Conservation (phyloP, 35 echinoderm and acorn worm genomes). For the Heliocidaris tuberculata region DNA sequence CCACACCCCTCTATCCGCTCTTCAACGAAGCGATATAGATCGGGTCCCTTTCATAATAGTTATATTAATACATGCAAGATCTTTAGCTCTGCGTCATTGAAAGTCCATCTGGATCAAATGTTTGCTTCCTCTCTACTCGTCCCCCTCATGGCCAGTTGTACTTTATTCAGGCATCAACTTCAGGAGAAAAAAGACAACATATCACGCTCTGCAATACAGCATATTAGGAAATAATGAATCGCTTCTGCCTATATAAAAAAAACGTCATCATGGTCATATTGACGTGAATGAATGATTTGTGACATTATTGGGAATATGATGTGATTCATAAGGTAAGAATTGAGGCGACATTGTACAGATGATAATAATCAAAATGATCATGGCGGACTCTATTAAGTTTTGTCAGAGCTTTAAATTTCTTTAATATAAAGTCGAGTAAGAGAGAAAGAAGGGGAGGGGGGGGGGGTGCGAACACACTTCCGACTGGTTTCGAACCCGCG, state of each 20-base stretch:
- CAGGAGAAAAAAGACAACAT: not conserved
- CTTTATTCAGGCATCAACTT: not conserved
- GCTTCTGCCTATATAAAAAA: not conserved
- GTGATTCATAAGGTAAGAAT: not conserved
- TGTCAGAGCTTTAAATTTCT: not conserved
- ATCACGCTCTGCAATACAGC: not conserved
- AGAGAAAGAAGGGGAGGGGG: too few species aligned
- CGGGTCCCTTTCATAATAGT: not conserved
- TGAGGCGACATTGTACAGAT: not conserved
- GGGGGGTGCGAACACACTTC: too few species aligned
- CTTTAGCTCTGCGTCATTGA: not conserved
- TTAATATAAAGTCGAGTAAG: not conserved
- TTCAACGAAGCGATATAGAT: not conserved
- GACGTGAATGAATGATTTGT: not conserved
- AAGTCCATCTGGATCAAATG: not conserved
- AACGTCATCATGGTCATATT: not conserved
- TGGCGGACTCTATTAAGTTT: not conserved
- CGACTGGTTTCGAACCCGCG: too few species aligned
- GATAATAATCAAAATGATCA: not conserved
- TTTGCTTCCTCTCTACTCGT: not conserved
- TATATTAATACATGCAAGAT: not conserved
- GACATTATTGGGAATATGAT: not conserved
- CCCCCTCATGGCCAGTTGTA: not conserved
- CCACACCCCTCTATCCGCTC: not conserved
- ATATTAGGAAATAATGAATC: conserved; percentile 4